Evolutionary conservation across 1,140 invertebrate genomes (phyloP), one percentile per base, ranked within the genome.

Genomic region (Drosophila fuyamai): DNA sequence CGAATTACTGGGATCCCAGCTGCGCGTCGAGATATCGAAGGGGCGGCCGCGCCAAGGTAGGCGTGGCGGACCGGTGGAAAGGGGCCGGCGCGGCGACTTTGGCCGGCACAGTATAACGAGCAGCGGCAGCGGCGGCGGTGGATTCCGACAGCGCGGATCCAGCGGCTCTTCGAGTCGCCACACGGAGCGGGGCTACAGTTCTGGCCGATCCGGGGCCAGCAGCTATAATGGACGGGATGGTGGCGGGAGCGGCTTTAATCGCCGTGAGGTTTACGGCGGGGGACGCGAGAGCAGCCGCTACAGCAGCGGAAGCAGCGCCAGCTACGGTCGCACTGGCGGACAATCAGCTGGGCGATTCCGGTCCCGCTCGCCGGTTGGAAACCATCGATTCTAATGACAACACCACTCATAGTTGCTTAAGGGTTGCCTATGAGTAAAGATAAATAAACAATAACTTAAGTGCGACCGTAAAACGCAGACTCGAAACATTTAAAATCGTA

Each of bases 11-110:
- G 96, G 96, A 68, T 95, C 95, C 63, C 97, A 96, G 82, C 93
- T 97, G 58, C 94, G 96, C 83, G 96, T 97, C 57, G 96, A 97
- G 93, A 95, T 97, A 75, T 96, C 96, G 36, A 94, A 96, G 68
- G 96, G 96, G 59, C 94, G 95, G 61, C 93, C 94, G 57, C 93
- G 95, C 10, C 72, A 92, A 62, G 93, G 94, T 50, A 90, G 94
- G 68, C 92, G 94, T 54, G 93, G 94, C 63, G 92, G 93, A 60
- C 93, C 94, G 50, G 93, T 94, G 32, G 81, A 90, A 40, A 93
- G 95, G 32, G 93, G 95, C 57, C 92, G 94, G 70, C 90, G 93
- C 67, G 93, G 94, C 66, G 85, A 89, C 38, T 82, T 81, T 8
- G 94, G 94, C 65, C 93, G 94, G 50, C 80, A 89, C 56, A 93